Evolutionary conservation across 2,797 vertebrate species (phyloP).

Genomic region (Arctocebus calabarensis): DNA sequence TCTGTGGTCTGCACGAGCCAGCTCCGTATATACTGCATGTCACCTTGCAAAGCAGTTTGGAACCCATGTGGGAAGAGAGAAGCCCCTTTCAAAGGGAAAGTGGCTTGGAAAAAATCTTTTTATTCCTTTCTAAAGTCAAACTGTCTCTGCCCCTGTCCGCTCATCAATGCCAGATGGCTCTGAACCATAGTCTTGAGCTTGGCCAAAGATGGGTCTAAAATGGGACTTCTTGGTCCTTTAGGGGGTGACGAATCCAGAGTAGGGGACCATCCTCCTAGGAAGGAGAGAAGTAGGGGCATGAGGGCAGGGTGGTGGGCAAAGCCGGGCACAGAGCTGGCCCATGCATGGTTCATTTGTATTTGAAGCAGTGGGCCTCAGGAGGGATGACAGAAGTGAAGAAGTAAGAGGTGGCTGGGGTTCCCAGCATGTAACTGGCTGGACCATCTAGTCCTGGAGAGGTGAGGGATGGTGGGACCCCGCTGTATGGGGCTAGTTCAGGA

Average conservation of each 20-base stretch:
- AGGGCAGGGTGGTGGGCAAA: not conserved
- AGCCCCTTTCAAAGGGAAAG: slow-evolving; percentile 41
- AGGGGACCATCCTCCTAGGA: not conserved
- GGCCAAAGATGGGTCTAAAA: slow-evolving; percentile 1
- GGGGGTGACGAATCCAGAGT: not conserved
- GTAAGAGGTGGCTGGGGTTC: not conserved
- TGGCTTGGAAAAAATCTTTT: slow-evolving; percentile 27
- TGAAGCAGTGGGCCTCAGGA: not conserved
- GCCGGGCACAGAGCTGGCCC: not conserved
- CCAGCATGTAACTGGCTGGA: not conserved
- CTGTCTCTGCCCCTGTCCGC: not conserved
- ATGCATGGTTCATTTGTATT: not conserved
- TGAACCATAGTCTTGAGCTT: slow-evolving; percentile 4
- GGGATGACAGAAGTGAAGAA: not conserved
- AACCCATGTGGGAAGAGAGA: not conserved
- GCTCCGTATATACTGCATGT: not conserved
- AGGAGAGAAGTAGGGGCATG: not conserved
- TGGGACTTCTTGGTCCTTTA: not conserved
- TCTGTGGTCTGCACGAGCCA: not conserved
- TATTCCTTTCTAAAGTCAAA: slow-evolving; percentile 18
- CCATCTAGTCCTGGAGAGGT: not conserved
- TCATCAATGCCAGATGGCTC: not conserved
- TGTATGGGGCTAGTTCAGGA: not conserved
- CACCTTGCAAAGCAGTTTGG: slow-evolving; percentile 23
- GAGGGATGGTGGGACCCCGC: not conserved